Percentiles rank a stretch among this genome's conserved stretches.
Conservation (phyloP, 1,140 invertebrate species). For the Zophobas atratus region DNA sequence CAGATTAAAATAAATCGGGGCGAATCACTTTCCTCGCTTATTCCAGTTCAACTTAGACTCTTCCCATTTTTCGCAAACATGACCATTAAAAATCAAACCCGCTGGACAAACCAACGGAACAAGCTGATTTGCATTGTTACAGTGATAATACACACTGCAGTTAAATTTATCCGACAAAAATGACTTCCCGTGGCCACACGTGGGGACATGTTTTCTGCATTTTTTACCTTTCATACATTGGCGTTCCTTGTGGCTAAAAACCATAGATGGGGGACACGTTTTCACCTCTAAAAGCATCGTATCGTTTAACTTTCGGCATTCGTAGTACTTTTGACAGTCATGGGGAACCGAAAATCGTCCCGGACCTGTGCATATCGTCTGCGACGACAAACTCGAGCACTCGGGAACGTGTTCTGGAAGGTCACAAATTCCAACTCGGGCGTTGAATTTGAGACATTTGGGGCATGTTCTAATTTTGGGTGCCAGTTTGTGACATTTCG, state of each 20-base stretch:
- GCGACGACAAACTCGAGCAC: constrained; percentile 28
- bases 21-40: not conserved
- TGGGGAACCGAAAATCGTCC: constrained; percentile 51
- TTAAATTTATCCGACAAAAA: constrained; percentile 35
- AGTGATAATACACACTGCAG: constrained; percentile 46
- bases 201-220: not conserved
- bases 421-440: constrained; percentile 39
- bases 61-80: constrained; percentile 11
- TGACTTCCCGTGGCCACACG: not conserved
- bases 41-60: not conserved
- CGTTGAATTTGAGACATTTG: constrained; percentile 52
- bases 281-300: constrained; percentile 1
- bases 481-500: constrained; percentile 20
- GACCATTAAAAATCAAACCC: constrained; percentile 41
- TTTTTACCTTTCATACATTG: not conserved
- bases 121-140: not conserved
- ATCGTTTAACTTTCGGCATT: constrained; percentile 22
- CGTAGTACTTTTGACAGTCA: constrained; percentile 50
- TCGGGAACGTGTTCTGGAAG: constrained; percentile 53
- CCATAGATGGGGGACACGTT: not conserved
- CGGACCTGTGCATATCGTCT: constrained; percentile 46
- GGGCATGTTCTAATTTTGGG: constrained; percentile 36
- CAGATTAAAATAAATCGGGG: not conserved
- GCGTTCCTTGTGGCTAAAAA: not conserved
- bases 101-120: constrained; percentile 31